Evolutionary conservation across 2,113 vertebrate genomes (phyloP).

Genomic region (Picathartes gymnocephalus): DNA sequence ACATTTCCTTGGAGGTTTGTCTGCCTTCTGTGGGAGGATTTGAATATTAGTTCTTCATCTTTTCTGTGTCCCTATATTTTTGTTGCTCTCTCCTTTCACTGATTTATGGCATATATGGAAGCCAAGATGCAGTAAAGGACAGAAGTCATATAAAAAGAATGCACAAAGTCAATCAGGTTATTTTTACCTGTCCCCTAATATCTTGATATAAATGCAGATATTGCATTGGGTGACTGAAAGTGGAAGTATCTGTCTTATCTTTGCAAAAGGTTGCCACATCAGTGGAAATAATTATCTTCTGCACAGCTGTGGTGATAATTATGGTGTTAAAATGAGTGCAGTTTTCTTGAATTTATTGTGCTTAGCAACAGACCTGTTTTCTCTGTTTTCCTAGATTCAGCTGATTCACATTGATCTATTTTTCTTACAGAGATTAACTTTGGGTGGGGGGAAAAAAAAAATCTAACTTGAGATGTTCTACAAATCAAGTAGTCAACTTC

Average conservation of each 20-base stretch:
- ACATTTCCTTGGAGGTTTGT: neutral
- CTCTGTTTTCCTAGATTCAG: neutral
- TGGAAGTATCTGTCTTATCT: neutral
- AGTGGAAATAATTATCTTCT: neutral
- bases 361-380: neutral
- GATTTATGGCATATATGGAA: neutral
- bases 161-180: neutral
- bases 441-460: neutral
- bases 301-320: neutral
- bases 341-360: neutral
- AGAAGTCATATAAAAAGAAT: neutral
- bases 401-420: neutral
- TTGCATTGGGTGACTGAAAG: neutral
- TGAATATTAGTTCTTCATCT: neutral
- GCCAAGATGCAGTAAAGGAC: neutral
- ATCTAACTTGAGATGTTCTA: neutral
- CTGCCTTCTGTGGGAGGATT: neutral
- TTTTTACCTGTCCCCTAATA: neutral
- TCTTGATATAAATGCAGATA: neutral
- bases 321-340: neutral
- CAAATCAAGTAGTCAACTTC: neutral
- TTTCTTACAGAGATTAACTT: neutral
- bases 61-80: neutral
- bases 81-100: neutral
- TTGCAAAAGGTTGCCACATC: neutral